Conservation (phyloP, 2,797 vertebrate genomes). For the Remorina albescens region DNA sequence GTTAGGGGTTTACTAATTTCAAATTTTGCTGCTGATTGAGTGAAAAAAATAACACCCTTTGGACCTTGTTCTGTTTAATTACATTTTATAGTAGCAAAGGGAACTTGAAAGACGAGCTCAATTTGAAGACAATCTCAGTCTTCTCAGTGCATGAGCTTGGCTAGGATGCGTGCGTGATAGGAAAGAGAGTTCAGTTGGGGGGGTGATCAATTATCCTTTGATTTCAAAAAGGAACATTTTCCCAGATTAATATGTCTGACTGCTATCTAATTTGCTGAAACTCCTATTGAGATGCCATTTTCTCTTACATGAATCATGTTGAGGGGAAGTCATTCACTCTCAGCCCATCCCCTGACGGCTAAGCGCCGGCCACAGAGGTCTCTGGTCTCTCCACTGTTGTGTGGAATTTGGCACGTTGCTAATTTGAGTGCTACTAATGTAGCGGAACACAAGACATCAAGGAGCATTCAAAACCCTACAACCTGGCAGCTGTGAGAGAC, state of each 20-base stretch:
- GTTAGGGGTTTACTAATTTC: conserved; percentile 84
- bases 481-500: conserved; percentile 43
- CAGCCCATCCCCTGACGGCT: neutral
- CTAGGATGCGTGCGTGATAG: conserved; percentile 36
- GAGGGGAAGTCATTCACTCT: conserved; percentile 58
- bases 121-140: conserved; percentile 74
- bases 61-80: conserved; percentile 88
- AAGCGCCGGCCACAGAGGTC: conserved; percentile 57
- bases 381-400: conserved; percentile 65
- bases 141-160: conserved; percentile 25
- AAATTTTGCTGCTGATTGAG: conserved; percentile 86
- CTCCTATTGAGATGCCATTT: conserved; percentile 74
- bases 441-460: conserved; percentile 56
- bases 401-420: conserved; percentile 75
- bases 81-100: conserved; percentile 83
- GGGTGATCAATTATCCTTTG: conserved; percentile 83
- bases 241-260: conserved; percentile 79
- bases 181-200: conserved; percentile 31
- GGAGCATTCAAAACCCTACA: conserved; percentile 41
- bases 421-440: conserved; percentile 71
- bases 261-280: conserved; percentile 78
- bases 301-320: conserved; percentile 70
- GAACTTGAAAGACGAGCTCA: conserved; percentile 84
- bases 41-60: conserved; percentile 74
- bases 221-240: conserved; percentile 83